These are phyloP conservation scores for Lepidurus arcticus DNA, from an alignment of 1,140 invertebrate genomes.

Conservation along the genomic window DNA sequence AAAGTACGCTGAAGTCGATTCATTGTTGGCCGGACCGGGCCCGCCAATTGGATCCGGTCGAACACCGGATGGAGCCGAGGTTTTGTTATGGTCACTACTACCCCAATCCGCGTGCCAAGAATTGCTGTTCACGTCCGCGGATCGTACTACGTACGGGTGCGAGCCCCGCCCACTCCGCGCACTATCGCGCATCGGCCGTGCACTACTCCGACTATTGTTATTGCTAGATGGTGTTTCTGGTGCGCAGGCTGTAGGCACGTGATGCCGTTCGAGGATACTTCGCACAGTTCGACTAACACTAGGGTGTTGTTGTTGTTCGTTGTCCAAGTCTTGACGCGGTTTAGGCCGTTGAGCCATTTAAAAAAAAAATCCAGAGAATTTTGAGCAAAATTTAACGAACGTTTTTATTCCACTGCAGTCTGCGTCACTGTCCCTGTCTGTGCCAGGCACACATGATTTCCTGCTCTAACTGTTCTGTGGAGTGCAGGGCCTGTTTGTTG, in stretches of 20 bases:
- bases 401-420: conserved; percentile 2
- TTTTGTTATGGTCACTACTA: background rate
- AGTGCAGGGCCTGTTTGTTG: conserved; percentile 9
- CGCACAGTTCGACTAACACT: conserved; percentile 21
- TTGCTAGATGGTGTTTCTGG: background rate
- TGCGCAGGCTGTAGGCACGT: conserved; percentile 12
- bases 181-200: conserved; percentile 5
- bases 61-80: background rate
- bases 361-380: background rate
- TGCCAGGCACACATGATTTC: conserved; percentile 21
- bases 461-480: conserved; percentile 13
- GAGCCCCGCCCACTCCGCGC: conserved; percentile 15
- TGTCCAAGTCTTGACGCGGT: background rate
- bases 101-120: background rate
- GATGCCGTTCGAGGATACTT: conserved; percentile 18
- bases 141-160: background rate
- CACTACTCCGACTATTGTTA: background rate
- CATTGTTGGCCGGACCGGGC: conserved; percentile 33
- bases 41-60: conserved; percentile 35
- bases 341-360: background rate
- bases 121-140: conserved; percentile 14
- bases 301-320: conserved; percentile 5
- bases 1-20: conserved; percentile 31
- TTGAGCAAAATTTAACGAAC: background rate
- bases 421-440: conserved; percentile 1